These are phyloP conservation scores for Aviceda subcristata DNA, from an alignment of 2,113 vertebrate species.

Conservation along the genomic window DNA sequence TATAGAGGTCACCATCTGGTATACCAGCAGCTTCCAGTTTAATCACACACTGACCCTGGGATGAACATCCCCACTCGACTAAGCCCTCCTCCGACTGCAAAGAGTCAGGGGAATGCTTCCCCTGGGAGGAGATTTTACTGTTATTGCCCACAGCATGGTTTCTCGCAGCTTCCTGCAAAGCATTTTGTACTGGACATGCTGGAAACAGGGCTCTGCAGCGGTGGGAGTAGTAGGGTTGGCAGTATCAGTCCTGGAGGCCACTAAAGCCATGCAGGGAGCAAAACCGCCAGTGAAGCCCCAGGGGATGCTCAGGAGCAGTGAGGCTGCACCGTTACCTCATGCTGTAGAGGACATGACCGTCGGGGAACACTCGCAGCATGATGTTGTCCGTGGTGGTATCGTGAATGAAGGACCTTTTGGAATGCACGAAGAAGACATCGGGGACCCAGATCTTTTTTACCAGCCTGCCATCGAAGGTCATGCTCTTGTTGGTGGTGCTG, in stretches of 20 bases:
- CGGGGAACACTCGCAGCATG: conserved; percentile 93
- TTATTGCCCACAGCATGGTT: not conserved
- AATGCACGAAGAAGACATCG: conserved; percentile 95
- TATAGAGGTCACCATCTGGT: conserved; percentile 61
- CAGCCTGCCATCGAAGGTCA: conserved; percentile 92
- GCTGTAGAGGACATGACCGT: conserved; percentile 94
- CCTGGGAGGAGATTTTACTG: not conserved
- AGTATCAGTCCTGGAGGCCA: not conserved
- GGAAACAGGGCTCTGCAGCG: not conserved
- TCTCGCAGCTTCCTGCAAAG: not conserved
- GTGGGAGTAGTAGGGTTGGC: not conserved
- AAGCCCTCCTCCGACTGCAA: conserved; percentile 8
- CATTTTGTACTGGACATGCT: not conserved
- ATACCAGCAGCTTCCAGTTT: conserved; percentile 49
- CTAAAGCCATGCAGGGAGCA: not conserved
- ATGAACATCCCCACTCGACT: not conserved
- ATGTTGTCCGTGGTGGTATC: conserved; percentile 95
- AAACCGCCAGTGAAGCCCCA: not conserved
- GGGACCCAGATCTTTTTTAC: conserved; percentile 98
- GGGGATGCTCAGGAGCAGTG: no score
- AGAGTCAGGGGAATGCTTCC: not conserved
- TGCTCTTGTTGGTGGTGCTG: conserved; percentile 91
- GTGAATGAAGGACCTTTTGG: conserved; percentile 92
- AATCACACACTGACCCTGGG: conserved; percentile 52
- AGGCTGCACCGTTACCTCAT: conserved; percentile 77